A percentile compares a stretch with the other conserved stretches of the same genome.
Conservation (phyloP, 2,888 invertebrate species). For the Acheta domesticus region DNA sequence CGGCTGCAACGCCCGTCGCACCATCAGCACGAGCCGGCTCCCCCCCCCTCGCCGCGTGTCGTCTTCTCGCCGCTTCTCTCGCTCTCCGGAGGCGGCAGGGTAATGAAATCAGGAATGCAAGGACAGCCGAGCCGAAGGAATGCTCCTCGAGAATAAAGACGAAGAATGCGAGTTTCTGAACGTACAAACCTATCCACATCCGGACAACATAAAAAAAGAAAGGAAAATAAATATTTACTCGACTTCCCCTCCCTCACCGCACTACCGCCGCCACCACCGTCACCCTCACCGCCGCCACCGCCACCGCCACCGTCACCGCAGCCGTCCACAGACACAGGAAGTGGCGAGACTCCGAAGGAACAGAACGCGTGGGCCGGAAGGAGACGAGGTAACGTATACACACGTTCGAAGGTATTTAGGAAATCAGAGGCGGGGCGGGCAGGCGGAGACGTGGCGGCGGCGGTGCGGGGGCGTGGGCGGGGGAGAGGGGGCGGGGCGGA, state of each 20-base stretch:
- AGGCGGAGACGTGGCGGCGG: not conserved
- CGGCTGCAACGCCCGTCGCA: too few relatives aligned
- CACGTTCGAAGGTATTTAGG: not conserved
- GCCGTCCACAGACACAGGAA: not conserved
- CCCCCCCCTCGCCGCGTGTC: too few relatives aligned
- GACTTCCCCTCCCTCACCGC: not conserved
- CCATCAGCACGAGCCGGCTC: too few relatives aligned
- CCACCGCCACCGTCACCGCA: too few relatives aligned
- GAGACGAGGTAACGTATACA: not conserved
- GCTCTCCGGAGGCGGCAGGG: not conserved
- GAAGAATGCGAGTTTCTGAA: not conserved
- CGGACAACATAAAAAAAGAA: not conserved
- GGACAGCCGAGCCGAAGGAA: not conserved
- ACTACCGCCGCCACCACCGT: too few relatives aligned
- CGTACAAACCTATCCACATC: constrained; percentile 6
- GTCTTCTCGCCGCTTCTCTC: too few relatives aligned
- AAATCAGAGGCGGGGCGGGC: not conserved
- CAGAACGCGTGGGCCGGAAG: not conserved
- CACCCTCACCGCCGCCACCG: too few relatives aligned
- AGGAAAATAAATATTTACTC: constrained; percentile 18
- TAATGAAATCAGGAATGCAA: not conserved
- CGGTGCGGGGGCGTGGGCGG: not conserved
- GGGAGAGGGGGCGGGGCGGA: not conserved
- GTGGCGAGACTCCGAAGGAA: not conserved
- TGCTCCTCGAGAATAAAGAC: not conserved